Evolutionary conservation across 2,113 vertebrate genomes (phyloP), one percentile per base, ranked within the genome.

Genomic region (Uropsilus gracilis): DNA sequence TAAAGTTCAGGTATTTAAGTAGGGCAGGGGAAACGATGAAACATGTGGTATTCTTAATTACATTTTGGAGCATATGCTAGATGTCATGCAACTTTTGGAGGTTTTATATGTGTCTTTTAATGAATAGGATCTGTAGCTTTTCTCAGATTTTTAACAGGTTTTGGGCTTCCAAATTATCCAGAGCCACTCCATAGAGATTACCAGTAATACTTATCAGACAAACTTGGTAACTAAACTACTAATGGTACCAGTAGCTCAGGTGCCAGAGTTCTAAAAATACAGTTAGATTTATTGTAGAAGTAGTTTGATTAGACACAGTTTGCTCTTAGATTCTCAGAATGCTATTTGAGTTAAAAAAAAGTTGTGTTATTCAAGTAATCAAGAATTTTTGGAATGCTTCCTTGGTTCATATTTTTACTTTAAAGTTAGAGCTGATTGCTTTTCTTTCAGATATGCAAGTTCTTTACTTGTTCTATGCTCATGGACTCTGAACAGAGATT

Each of bases 261-360:
- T 83, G 53, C 4, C 66, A 3, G 46, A 8, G 4, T 72, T 95
- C 94, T 28, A 37, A 86, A 90, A 90, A 42, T 86, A 32, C 18
- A 72, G 20, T 89, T 88, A 53, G 57, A 34, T 66, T 30, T 11
- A 64, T 32, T n/a, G n/a, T 28, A 39, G 13, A 82, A 94, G 73
- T 9, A 64, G n/a, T 59, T 78, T 68, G 53, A 48, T 90, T 81
- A 90, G 53, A 76, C 64, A 77, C 90, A 55, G 4, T 88, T 85
- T 86, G 11, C 22, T 81, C 8, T 42, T 80, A 82, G 26, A 68
- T 30, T 76, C 8, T 37, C 7, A 86, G 86, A 37, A 64, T 64
- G 8, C 8, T 82, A 17, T 69, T 75, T 94, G 77, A 89, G 14
- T 89, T n/a, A n/a, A n/a, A 59, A 80, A 73, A 68, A 93, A 55